Evolutionary conservation across 1,140 invertebrate species (phyloP), one percentile per base, ranked within the genome.

Genomic region (Listronotus bonariensis): DNA sequence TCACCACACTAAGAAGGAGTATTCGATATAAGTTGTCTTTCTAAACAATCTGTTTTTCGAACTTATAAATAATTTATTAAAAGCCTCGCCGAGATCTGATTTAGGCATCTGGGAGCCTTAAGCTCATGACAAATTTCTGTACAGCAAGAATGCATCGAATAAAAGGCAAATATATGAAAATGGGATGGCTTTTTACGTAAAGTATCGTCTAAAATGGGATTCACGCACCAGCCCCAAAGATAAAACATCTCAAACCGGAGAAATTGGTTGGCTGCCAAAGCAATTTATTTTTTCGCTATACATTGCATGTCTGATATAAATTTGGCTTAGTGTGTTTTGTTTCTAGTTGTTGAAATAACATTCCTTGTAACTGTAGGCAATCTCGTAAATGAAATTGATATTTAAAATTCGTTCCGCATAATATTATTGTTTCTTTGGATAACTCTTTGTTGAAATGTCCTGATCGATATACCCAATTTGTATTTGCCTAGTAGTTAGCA

Each of bases 131-230:
- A 74, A 74, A 74, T 74, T 72, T 68, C 68, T 61, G 65, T 56
- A 65, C 64, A 54, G 63, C 68, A 68, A 69, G 69, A 72, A 72
- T 72, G 71, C 72, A 72, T 74, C 71, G 71, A 74, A 72, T 71
- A 73, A 71, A 73, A 71, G 73, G 68, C 67, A 72, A 73, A 74
- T 74, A 72, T 74, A 74, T 73, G 71, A 74, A 73, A 74, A 73
- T 74, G 65, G 71, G 68, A 74, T 72, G 69, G 73, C 69, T 73
- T 74, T 73, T 74, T 72, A 70, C 69, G 69, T 71, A 73, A 73
- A 72, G 69, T 69, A 71, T 71, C 68, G 60, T 69, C 59, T 60
- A 61, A 68, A 72, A 73, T 72, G 68, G 70, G 68, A 70, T 73
- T 62, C 72, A 75, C 72, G 72, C 73, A 75, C 72, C 72, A 71